Evolutionary conservation across 2,888 invertebrate genomes (phyloP).

Genomic region (Microplitis manilae): DNA sequence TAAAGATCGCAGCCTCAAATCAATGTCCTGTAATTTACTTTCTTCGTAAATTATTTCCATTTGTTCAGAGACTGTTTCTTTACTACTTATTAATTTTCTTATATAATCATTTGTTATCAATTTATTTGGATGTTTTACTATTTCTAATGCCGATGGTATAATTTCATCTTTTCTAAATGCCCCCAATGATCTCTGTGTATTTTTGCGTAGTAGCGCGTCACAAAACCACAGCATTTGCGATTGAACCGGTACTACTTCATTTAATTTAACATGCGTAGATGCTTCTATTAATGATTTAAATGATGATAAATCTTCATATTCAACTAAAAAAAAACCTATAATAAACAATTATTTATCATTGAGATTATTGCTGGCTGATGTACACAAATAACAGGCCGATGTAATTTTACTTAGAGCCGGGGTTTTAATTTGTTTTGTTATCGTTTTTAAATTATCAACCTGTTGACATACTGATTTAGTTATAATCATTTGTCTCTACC

Average conservation of each 20-base stretch:
- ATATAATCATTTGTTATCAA: constrained; percentile 1
- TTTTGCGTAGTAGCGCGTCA: constrained; percentile 64
- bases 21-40: constrained; percentile 82
- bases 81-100: not conserved
- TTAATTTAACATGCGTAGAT: constrained; percentile 75
- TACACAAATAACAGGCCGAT: not conserved
- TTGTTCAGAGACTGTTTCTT: constrained; percentile 76
- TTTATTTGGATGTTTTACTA: not conserved
- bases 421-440: not conserved
- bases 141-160: constrained; percentile 11
- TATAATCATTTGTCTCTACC: not conserved
- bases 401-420: not conserved
- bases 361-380: not conserved
- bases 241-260: constrained; percentile 77
- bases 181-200: constrained; percentile 24
- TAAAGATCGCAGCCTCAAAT: constrained; percentile 82
- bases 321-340: constrained; percentile 82
- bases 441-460: not conserved
- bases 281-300: constrained; percentile 74
- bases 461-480: not conserved
- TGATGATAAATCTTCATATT: constrained; percentile 76
- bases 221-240: constrained; percentile 85
- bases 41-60: constrained; percentile 77
- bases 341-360: constrained; percentile 42
- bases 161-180: constrained; percentile 7